Percentiles rank a stretch among this genome's conserved stretches.
phyloP scores from a whole-genome alignment of 1,140 invertebrate species.

The Lethocerus indicus region DNA sequence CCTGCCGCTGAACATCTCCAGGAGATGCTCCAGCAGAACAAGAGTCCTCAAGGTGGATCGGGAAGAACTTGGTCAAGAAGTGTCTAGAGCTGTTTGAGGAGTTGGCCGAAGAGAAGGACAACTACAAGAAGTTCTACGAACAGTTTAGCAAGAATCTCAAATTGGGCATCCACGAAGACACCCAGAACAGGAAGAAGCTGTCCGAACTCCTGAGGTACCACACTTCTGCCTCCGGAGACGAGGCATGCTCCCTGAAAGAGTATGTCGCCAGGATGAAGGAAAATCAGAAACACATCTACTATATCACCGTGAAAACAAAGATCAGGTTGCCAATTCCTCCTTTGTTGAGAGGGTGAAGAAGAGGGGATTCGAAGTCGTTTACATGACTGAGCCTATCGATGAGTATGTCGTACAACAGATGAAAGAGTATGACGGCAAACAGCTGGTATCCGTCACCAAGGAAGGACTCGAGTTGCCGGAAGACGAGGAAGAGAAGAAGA shows the following conservation, averaged over 20 bases:
- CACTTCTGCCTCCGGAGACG: constrained; percentile 88
- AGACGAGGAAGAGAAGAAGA: constrained; percentile 93
- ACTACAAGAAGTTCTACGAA: constrained; percentile 97
- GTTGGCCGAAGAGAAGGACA: constrained; percentile 87
- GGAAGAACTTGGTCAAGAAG: constrained; percentile 99
- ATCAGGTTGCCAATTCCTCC: constrained; percentile 90
- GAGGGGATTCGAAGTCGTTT: constrained; percentile 92
- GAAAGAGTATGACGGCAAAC: constrained; percentile 95
- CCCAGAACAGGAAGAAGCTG: constrained; percentile 83
- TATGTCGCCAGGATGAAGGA: constrained; percentile 98
- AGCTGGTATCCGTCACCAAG: constrained; percentile 90
- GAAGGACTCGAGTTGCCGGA: constrained; percentile 94
- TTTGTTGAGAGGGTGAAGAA: constrained; percentile 97
- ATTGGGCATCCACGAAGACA: constrained; percentile 95
- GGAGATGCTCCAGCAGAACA: constrained; percentile 98
- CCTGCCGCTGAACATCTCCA: constrained; percentile 95
- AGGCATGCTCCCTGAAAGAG: constrained; percentile 81
- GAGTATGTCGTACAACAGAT: constrained; percentile 97
- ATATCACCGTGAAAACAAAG: constrained; percentile 91
- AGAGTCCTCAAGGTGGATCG: constrained; percentile 94
- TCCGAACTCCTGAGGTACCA: constrained; percentile 83
- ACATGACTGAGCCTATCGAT: constrained; percentile 98
- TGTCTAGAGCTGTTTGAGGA: constrained; percentile 93
- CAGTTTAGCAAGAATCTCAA: constrained; percentile 97
- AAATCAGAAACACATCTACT: constrained; percentile 95